phyloP scores from a whole-genome alignment of 2,113 vertebrate genomes.

The Gorsachius goisagi region DNA sequence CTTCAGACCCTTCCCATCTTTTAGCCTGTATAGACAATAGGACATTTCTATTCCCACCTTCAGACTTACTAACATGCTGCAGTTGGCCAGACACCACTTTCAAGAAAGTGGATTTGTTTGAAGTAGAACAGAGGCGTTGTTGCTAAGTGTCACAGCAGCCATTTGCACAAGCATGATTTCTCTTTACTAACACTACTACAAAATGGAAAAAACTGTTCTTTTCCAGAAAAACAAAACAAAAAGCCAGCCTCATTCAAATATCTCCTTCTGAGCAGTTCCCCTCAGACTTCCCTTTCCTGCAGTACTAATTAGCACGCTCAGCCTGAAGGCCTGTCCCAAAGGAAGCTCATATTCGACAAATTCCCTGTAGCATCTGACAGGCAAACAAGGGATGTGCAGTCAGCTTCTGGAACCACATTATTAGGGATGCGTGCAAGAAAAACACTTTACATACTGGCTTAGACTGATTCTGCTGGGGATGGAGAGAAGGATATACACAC shows the following conservation, averaged over 20 bases:
- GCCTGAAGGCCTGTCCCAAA: constrained; percentile 29
- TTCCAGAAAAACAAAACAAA: background rate
- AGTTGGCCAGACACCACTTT: background rate
- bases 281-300: background rate
- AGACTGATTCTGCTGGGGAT: background rate
- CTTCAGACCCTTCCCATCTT: background rate
- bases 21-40: background rate
- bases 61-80: background rate
- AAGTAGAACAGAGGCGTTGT: background rate
- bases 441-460: background rate
- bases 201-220: background rate
- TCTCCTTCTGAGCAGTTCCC: constrained; percentile 21
- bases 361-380: background rate
- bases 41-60: background rate
- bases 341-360: background rate
- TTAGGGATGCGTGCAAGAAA: background rate
- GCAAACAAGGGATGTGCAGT: background rate
- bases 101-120: background rate
- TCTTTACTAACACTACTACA: background rate
- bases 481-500: background rate
- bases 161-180: background rate
- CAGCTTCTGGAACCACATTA: background rate
- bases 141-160: background rate
- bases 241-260: background rate
- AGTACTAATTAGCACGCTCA: background rate